Base-by-base conservation (phyloP, 2,113 vertebrate genomes). In the Dromaius novaehollandiae region DNA sequence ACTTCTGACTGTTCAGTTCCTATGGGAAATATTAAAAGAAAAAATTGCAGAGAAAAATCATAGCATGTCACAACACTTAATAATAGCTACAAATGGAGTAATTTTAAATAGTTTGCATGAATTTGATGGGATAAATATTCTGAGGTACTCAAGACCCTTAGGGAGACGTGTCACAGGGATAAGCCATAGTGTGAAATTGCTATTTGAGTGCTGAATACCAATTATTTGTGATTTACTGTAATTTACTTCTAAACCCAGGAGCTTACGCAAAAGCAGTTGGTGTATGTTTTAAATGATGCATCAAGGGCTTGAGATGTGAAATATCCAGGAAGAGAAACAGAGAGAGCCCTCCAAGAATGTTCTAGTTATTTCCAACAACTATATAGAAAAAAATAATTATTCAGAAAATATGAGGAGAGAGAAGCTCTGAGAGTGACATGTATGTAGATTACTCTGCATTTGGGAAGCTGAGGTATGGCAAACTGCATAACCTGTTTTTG, bases 191-290 rank as follows among this genome's bases (percentile, higher is more conserved):
- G 89, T 89, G 83, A 97, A 97, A 96, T 95, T 97, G 88, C 78
- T 97, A 77, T 96, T 92, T 96, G 93, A 97, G 78, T 89, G 92
- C 84, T 92, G 92, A 97, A 97, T 95, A 95, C 78, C 80, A 97
- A 97, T 96, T 97, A 94, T 95, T 97, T 97, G 92, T 96, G 40
- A 94, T 96, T 95, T 97, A 96, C 86, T 96, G 73, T 97, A 95
- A 97, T 96, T 96, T 96, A 94, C 86, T 91, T 86, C 95, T 95
- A 96, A 96, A 95, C 68, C 56, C 89, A 88, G 77, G 89, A 95
- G 88, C 94, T 97, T 95, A 97, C 64, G 90, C 83, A 83, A 96
- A 96, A 96, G 91, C 53, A 76, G 82, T 64, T n/a, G 6, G 77
- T 76, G 32, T 90, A 55, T 88, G 26, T 89, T 96, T 97, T 95